Evolutionary conservation across 2,888 invertebrate genomes (phyloP).

Genomic region (Lasioglossum pauxillum): DNA sequence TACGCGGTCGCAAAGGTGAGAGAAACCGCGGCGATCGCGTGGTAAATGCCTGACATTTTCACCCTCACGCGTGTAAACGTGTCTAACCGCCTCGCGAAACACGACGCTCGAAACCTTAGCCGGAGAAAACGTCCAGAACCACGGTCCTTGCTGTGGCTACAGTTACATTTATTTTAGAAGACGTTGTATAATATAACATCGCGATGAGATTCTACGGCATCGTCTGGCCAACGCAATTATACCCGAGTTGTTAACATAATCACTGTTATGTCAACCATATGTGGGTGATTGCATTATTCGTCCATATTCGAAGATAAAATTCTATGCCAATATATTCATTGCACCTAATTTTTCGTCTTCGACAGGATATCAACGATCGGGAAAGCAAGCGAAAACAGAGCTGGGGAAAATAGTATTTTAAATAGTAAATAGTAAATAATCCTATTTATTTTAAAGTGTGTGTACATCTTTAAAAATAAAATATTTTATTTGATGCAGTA

Average conservation of each 20-base stretch:
- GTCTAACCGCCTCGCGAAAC: constrained; percentile 13
- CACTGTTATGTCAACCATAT: not conserved
- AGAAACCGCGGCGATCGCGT: constrained; percentile 59
- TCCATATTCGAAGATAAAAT: not conserved
- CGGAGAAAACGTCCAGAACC: not conserved
- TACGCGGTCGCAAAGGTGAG: constrained; percentile 56
- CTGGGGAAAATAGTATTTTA: too few relatives aligned
- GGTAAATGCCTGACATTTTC: constrained; percentile 72
- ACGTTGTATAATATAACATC: not conserved
- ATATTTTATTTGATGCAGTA: too few relatives aligned
- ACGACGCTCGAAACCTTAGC: not conserved
- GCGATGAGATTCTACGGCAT: not conserved
- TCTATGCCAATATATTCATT: not conserved
- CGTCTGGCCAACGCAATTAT: not conserved
- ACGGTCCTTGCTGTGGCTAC: not conserved
- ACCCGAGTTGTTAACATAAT: not conserved
- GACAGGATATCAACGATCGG: not conserved
- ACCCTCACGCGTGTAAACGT: constrained; percentile 35
- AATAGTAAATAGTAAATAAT: too few relatives aligned
- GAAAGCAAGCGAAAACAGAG: too few relatives aligned
- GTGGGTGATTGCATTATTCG: not conserved
- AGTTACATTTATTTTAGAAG: not conserved
- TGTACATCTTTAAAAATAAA: too few relatives aligned
- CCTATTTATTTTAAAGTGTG: too few relatives aligned
- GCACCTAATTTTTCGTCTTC: not conserved